Evolutionary conservation across 2,113 vertebrate genomes (phyloP).

Genomic region (Salvator merianae): DNA sequence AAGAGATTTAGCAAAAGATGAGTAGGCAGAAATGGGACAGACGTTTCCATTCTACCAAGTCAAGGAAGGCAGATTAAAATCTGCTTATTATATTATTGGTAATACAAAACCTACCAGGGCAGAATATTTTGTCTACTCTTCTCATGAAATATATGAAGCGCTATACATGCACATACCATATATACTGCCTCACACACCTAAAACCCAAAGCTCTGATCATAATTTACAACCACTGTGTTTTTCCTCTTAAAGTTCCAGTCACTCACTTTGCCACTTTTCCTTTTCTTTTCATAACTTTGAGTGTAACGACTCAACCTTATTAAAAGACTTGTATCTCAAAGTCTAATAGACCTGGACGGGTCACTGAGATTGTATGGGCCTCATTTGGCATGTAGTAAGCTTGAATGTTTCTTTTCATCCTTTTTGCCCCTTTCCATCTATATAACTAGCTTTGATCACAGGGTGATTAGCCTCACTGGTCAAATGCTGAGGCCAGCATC

Average conservation of each 20-base stretch:
- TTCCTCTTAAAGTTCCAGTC: too few relatives aligned
- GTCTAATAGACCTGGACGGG: neutral
- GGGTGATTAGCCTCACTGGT: neutral
- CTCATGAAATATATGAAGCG: neutral
- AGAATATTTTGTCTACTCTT: neutral
- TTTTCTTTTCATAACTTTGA: neutral
- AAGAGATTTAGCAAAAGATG: neutral
- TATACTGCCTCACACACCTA: neutral
- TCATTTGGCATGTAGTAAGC: neutral
- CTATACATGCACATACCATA: neutral
- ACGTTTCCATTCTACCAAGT: neutral
- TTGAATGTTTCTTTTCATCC: neutral
- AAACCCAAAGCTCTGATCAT: neutral
- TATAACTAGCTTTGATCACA: neutral
- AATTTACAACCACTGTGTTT: neutral
- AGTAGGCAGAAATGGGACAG: neutral
- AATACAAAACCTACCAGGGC: neutral
- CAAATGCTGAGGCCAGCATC: too few relatives aligned
- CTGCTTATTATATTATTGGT: neutral
- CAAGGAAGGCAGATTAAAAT: neutral
- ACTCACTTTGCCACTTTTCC: neutral
- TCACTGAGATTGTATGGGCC: neutral
- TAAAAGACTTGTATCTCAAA: neutral
- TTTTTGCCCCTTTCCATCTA: neutral
- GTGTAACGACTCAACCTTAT: neutral